phyloP scores from a whole-genome alignment of 2,113 vertebrate species.

The human (Homo sapiens) region DNA sequence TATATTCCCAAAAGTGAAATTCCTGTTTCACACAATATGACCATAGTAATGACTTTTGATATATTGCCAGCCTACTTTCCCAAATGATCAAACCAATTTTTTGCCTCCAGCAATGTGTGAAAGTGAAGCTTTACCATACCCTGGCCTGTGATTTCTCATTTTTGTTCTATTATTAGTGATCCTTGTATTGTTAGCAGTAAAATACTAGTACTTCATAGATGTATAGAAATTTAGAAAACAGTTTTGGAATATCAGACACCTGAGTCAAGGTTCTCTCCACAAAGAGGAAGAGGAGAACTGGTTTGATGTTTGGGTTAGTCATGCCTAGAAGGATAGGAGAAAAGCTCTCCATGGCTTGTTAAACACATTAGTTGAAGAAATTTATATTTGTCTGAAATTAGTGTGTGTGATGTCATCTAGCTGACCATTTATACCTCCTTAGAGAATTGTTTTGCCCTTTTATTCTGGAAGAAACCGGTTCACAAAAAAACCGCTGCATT shows the following conservation, averaged over 20 bases:
- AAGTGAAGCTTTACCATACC: neutral
- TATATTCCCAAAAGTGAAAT: constrained; percentile 12
- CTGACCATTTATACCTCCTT: neutral
- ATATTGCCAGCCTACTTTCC: constrained; percentile 22
- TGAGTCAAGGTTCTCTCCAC: neutral
- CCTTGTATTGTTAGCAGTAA: neutral
- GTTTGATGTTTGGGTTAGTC: neutral
- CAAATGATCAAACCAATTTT: constrained; percentile 29
- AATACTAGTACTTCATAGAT: neutral
- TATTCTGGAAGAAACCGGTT: neutral
- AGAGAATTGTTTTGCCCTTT: neutral
- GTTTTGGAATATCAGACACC: neutral
- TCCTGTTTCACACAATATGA: constrained; percentile 32
- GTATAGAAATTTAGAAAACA: neutral
- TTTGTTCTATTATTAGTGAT: neutral
- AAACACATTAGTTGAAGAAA: neutral
- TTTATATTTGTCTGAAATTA: neutral
- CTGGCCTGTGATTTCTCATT: neutral
- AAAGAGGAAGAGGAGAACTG: neutral
- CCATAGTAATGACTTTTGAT: constrained; percentile 30
- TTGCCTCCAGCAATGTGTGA: neutral
- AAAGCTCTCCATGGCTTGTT: neutral
- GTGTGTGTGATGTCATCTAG: neutral
- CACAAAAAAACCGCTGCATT: neutral
- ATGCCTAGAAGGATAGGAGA: neutral